phyloP scores from a whole-genome alignment of 2,888 invertebrate species.

The Atethmia centrago region DNA sequence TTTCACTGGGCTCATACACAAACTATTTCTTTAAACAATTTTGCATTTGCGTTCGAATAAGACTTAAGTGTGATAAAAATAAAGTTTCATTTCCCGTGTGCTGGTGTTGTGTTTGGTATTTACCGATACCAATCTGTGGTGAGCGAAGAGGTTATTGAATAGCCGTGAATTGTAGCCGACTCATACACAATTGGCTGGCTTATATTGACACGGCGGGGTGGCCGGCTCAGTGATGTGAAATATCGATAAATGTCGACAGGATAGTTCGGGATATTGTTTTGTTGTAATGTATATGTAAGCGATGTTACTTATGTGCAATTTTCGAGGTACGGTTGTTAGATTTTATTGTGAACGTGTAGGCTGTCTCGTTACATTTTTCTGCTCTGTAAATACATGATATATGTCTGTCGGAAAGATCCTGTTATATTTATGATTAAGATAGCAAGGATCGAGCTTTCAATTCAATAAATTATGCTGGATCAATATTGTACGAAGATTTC shows the following conservation, averaged over 20 bases:
- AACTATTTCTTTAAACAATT: conserved; percentile 68
- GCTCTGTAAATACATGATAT: conserved; percentile 33
- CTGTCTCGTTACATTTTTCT: conserved; percentile 50
- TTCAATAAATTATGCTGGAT: conserved; percentile 10
- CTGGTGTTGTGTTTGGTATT: conserved; percentile 54
- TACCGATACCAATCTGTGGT: conserved; percentile 83
- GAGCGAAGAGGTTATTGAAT: conserved; percentile 86
- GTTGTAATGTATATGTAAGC: conserved; percentile 60
- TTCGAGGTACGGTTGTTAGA: conserved; percentile 54
- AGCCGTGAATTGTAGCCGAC: conserved; percentile 84
- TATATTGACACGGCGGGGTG: conserved; percentile 87
- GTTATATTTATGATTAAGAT: conserved; percentile 43
- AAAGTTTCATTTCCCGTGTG: conserved; percentile 58
- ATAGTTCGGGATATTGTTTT: conserved; percentile 60
- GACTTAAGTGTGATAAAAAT: conserved; percentile 25
- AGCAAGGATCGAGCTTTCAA: background rate
- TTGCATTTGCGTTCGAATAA: conserved; percentile 29
- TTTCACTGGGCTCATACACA: conserved; percentile 67
- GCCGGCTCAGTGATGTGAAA: conserved; percentile 76
- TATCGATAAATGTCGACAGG: conserved; percentile 65
- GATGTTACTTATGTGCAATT: conserved; percentile 59
- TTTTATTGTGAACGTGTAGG: conserved; percentile 54
- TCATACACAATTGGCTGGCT: conserved; percentile 86
- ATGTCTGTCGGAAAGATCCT: conserved; percentile 20
- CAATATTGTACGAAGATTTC: no score